A percentile compares a stretch with the other conserved stretches of the same genome.
These are phyloP conservation scores for Temnothorax longispinosus DNA, from an alignment of 1,140 invertebrate genomes.

Conservation along the genomic window DNA sequence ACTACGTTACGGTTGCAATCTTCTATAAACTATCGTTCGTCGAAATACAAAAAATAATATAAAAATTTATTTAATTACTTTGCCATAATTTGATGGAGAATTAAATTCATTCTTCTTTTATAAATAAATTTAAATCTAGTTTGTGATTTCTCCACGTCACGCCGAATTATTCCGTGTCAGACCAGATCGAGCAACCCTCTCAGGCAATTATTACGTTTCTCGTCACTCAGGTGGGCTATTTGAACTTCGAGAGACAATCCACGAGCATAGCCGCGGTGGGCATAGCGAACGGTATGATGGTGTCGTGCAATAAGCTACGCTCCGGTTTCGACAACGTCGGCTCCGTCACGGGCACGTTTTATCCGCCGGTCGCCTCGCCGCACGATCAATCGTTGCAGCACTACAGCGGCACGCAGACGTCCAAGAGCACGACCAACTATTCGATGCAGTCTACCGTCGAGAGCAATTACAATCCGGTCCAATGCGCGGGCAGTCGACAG, in stretches of 20 bases:
- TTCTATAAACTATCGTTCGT: neutral
- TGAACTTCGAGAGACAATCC: slow-evolving; percentile 84
- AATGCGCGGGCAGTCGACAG: slow-evolving; percentile 78
- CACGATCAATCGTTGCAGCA: slow-evolving; percentile 89
- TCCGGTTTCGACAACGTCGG: slow-evolving; percentile 91
- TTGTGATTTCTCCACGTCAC: neutral
- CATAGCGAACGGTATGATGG: slow-evolving; percentile 94
- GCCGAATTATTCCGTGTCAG: neutral
- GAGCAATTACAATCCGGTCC: slow-evolving; percentile 81
- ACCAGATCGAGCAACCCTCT: neutral
- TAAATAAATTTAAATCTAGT: neutral
- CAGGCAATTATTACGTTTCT: slow-evolving; percentile 11
- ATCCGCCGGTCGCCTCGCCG: slow-evolving; percentile 92
- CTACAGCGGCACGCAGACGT: slow-evolving; percentile 79
- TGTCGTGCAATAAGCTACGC: slow-evolving; percentile 91
- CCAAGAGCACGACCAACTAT: slow-evolving; percentile 80
- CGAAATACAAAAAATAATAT: neutral
- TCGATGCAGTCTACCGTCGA: slow-evolving; percentile 81
- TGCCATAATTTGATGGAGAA: neutral
- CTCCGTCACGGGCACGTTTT: slow-evolving; percentile 93
- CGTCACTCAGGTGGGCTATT: slow-evolving; percentile 80
- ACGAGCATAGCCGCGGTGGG: slow-evolving; percentile 91
- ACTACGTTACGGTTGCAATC: neutral
- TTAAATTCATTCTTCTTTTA: neutral
- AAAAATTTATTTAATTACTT: slow-evolving; percentile 3